A percentile compares a stretch with the other conserved stretches of the same genome.
These are phyloP conservation scores for Leucania comma DNA, from an alignment of 2,888 invertebrate genomes.

Conservation along the genomic window DNA sequence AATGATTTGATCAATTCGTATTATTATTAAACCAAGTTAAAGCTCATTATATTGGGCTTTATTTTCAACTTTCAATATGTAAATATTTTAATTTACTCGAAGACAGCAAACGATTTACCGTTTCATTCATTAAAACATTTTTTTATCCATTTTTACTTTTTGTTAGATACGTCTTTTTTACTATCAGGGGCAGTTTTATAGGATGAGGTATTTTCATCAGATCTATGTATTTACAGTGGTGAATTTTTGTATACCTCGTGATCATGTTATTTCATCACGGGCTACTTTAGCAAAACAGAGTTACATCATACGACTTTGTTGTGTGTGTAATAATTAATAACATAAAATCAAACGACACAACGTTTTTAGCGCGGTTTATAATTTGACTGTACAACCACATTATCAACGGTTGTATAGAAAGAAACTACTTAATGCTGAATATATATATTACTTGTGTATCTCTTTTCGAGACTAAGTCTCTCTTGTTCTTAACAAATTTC, in stretches of 20 bases:
- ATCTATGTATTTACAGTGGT: slow-evolving; percentile 1
- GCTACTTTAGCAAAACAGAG: neutral
- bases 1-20: too few relatives aligned
- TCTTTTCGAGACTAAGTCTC: neutral
- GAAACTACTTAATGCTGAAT: too few relatives aligned
- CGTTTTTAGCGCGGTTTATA: neutral
- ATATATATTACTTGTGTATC: neutral
- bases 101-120: too few relatives aligned
- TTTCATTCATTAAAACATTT: too few relatives aligned
- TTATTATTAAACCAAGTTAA: too few relatives aligned
- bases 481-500: neutral
- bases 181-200: too few relatives aligned
- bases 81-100: too few relatives aligned
- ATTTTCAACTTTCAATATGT: too few relatives aligned
- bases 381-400: too few relatives aligned
- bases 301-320: neutral
- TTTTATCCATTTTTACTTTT: too few relatives aligned
- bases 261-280: neutral
- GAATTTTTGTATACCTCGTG: neutral
- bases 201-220: neutral
- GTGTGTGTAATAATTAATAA: neutral
- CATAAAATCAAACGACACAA: neutral
- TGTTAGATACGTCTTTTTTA: too few relatives aligned
- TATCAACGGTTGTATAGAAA: neutral
- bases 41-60: too few relatives aligned